A percentile compares a stretch with the other conserved stretches of the same genome.
Conservation (phyloP, 2,797 vertebrate genomes). For the Acomys russatus region DNA sequence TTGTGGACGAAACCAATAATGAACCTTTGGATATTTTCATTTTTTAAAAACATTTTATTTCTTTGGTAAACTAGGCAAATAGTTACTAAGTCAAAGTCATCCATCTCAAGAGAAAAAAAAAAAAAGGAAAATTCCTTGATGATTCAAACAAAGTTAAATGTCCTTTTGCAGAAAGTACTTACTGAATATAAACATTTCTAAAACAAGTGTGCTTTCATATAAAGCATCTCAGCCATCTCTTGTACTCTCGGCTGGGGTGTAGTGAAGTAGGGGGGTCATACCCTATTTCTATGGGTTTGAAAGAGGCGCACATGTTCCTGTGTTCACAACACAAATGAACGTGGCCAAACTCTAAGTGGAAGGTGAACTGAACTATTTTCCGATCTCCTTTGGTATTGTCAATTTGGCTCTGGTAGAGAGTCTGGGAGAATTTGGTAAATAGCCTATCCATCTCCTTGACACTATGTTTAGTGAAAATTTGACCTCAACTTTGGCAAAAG, state of each 20-base stretch:
- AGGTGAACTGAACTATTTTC: neutral
- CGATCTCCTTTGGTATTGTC: neutral
- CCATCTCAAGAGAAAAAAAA: neutral
- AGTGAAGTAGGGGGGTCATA: neutral
- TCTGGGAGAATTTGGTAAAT: neutral
- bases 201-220: neutral
- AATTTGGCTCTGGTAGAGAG: neutral
- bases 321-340: neutral
- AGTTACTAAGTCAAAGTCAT: neutral
- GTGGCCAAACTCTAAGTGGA: neutral
- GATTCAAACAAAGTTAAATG: constrained; percentile 8
- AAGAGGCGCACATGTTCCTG: neutral
- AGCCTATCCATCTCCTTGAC: neutral
- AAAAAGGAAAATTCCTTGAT: constrained; percentile 7
- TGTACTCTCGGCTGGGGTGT: neutral
- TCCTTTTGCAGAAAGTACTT: neutral
- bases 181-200: neutral
- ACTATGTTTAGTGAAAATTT: neutral
- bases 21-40: neutral
- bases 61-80: constrained; percentile 23
- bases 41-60: neutral
- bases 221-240: neutral
- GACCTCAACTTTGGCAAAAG: neutral
- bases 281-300: neutral
- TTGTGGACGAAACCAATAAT: neutral